Evolutionary conservation across 2,113 vertebrate species (phyloP).

Genomic region (Rallus limicola): DNA sequence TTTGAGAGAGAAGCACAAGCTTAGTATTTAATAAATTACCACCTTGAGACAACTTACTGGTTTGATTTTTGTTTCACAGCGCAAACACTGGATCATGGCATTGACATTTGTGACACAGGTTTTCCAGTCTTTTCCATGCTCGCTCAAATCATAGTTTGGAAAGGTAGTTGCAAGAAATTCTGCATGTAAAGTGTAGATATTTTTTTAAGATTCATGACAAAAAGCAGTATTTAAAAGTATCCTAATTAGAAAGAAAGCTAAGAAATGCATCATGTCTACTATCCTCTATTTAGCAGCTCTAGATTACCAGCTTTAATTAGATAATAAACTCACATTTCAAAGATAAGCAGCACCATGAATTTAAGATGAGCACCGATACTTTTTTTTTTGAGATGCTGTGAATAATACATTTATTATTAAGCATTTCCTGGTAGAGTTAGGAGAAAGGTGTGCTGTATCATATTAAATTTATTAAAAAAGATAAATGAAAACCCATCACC

Average conservation of each 20-base stretch:
- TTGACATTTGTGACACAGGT: constrained; percentile 74
- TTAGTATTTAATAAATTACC: neutral
- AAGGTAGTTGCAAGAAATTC: constrained; percentile 77
- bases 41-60: constrained; percentile 61
- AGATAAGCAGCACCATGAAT: neutral
- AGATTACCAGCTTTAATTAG: neutral
- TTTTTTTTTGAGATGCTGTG: neutral
- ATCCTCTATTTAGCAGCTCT: neutral
- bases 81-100: constrained; percentile 70
- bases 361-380: neutral
- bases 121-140: constrained; percentile 82
- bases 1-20: neutral
- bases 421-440: neutral
- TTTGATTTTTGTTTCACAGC: constrained; percentile 59
- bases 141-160: constrained; percentile 74
- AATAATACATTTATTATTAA: neutral
- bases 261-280: neutral
- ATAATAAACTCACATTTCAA: neutral
- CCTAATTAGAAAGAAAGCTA: neutral
- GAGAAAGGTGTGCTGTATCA: neutral
- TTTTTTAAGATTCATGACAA: neutral
- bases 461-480: neutral
- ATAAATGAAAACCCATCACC: neutral
- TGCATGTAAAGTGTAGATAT: constrained; percentile 38
- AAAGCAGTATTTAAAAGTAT: neutral